Evolutionary conservation across 2,797 vertebrate species (phyloP).

Genomic region (Notolepis coatsorum): DNA sequence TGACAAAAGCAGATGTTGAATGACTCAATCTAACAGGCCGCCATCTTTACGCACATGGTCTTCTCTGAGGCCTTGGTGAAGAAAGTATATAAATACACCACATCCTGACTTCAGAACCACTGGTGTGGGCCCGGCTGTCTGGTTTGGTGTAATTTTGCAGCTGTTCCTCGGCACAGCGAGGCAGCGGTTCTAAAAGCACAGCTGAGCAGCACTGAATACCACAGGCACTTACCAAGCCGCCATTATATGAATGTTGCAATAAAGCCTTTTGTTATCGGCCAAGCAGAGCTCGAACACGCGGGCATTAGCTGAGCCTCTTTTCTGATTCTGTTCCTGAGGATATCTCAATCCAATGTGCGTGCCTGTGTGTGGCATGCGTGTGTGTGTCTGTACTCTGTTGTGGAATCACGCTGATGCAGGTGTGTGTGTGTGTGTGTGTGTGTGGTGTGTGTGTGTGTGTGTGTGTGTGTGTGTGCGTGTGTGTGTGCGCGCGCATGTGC

Average conservation of each 20-base stretch:
- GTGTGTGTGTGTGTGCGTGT: neutral
- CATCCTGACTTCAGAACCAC: no score
- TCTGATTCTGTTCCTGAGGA: slow-evolving; percentile 3
- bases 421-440: neutral
- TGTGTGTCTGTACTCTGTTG: slow-evolving; percentile 1
- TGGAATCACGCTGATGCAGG: neutral
- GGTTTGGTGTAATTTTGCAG: neutral
- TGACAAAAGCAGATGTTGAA: no score
- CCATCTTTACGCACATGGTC: no score
- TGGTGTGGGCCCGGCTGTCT: neutral
- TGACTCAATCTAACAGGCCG: no score
- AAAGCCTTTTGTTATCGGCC: slow-evolving; percentile 23
- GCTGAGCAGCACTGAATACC: slow-evolving; percentile 5
- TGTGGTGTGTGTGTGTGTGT: neutral
- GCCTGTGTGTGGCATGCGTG: slow-evolving; percentile 27
- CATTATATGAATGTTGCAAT: slow-evolving; percentile 26
- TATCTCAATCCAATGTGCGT: slow-evolving; percentile 9
- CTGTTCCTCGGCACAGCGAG: neutral
- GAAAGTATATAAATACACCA: no score
- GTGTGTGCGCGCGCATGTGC: slow-evolving; percentile 1
- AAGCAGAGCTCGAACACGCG: slow-evolving; percentile 35
- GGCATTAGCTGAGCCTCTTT: slow-evolving; percentile 31
- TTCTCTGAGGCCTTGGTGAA: no score
- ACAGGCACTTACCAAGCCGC: slow-evolving; percentile 7
- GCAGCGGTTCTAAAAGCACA: slow-evolving; percentile 3